Conservation (phyloP, 2,888 invertebrate species). For the Drosophila tanythrix region DNA sequence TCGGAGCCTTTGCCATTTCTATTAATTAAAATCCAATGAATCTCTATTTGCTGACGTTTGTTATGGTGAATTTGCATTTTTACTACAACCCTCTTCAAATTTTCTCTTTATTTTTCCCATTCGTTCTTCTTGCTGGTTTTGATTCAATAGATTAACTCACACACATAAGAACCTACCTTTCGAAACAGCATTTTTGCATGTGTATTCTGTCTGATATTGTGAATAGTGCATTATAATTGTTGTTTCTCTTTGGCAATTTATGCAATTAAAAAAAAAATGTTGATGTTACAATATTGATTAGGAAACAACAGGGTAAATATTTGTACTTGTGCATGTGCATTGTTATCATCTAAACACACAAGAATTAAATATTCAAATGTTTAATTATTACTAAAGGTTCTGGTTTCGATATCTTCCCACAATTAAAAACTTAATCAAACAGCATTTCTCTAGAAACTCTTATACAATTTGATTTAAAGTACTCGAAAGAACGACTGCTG, state of each 20-base stretch:
- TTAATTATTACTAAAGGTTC: neutral
- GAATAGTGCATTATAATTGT: neutral
- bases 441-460: constrained; percentile 28
- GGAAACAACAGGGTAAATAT: constrained; percentile 3
- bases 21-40: constrained; percentile 77
- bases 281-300: constrained; percentile 1
- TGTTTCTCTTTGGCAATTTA: constrained; percentile 10
- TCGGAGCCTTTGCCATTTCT: constrained; percentile 34
- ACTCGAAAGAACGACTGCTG: neutral
- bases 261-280: constrained; percentile 7
- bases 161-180: constrained; percentile 20
- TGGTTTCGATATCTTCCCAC: neutral
- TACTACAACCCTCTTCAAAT: constrained; percentile 9
- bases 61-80: constrained; percentile 57
- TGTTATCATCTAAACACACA: neutral
- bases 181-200: constrained; percentile 29
- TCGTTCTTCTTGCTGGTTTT: constrained; percentile 17
- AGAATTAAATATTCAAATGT: neutral
- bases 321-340: neutral
- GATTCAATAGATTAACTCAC: constrained; percentile 41
- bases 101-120: constrained; percentile 4
- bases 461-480: constrained; percentile 31
- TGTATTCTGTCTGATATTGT: constrained; percentile 20
- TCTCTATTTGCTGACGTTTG: constrained; percentile 38
- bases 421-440: neutral